Base-by-base conservation (phyloP, 2,888 invertebrate species). In the Drosophila recens region DNA sequence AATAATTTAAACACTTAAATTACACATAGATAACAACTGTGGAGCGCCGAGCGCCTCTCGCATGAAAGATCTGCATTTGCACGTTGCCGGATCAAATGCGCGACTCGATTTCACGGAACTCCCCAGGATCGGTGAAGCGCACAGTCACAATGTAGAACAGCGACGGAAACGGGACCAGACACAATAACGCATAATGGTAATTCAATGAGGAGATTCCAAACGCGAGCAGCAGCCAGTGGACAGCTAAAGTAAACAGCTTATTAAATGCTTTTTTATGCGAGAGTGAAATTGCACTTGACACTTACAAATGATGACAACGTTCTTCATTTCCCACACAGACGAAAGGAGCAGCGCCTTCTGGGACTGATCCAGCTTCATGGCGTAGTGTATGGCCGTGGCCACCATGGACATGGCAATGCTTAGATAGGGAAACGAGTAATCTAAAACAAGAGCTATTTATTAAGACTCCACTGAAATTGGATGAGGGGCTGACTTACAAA, bases 201-300 rank as follows among this genome's bases (percentile, higher is more conserved):
- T 97, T 98, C 17, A 98, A 94, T 0, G 98, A 96, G 67, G 98
- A 94, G 56, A 99, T 96, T 1, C 98, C 98, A 92, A 97, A 99
- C 0, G 97, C 98, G 90, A 98, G 97, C n/a, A 98, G 94, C 46
- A 97, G 92, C 98, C 98, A 99, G 92, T 98, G 98, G 0, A 97
- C 97, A 43, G 97, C 90, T 86, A 91, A 75, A 80, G n/a, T n/a
- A 27, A 9, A 40, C 4, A 15, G 0, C 11, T 11, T 1, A 6
- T 45, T 13, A 0, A 20, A 3, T 13, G 49, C 51, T 70, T 59
- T 9, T 46, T 27, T 27, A 6, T 27, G 27, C 4, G 23, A 27
- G 9, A 36, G 4, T 23, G 9, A 40, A 13, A 13, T 3, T 9
- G 8, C 2, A 6, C 8, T 0, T 4, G 6, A 64, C 87, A 27